These are phyloP conservation scores for Eupithecia insigniata DNA, from an alignment of 2,888 invertebrate species.

Conservation along the genomic window DNA sequence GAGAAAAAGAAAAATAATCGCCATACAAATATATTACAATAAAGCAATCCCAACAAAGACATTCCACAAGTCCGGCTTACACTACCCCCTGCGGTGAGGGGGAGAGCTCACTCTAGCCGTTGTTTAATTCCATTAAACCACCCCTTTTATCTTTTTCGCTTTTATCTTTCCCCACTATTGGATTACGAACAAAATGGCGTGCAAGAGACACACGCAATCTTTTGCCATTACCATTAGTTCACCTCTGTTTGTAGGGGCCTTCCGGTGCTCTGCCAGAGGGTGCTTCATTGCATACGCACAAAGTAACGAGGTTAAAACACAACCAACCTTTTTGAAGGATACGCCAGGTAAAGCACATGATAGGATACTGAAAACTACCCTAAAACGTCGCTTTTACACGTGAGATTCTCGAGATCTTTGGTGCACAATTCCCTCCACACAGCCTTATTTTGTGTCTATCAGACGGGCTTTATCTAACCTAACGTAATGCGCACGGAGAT, in stretches of 20 bases:
- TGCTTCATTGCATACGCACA: slow-evolving; percentile 44
- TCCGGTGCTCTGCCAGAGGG: slow-evolving; percentile 45
- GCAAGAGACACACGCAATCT: slow-evolving; percentile 80
- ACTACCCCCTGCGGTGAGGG: slow-evolving; percentile 51
- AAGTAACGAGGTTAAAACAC: slow-evolving; percentile 24
- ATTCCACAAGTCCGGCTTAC: slow-evolving; percentile 79
- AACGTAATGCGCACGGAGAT: background rate
- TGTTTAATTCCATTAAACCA: slow-evolving; percentile 84
- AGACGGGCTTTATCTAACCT: background rate
- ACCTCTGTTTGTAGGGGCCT: slow-evolving; percentile 65
- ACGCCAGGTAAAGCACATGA: background rate
- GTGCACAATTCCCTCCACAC: no score
- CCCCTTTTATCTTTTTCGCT: slow-evolving; percentile 82
- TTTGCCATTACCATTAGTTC: slow-evolving; percentile 67
- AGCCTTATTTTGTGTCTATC: background rate
- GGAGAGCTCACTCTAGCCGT: slow-evolving; percentile 56
- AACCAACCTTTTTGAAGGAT: slow-evolving; percentile 8
- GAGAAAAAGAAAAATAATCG: slow-evolving; percentile 57
- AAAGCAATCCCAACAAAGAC: slow-evolving; percentile 75
- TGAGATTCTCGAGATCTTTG: background rate
- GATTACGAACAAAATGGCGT: slow-evolving; percentile 80
- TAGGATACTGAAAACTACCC: slow-evolving; percentile 1
- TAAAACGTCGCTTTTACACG: background rate
- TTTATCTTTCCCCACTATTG: slow-evolving; percentile 81
- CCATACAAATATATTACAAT: slow-evolving; percentile 62